Conservation (phyloP, 2,888 invertebrate species). For the Thelaira solivaga region DNA sequence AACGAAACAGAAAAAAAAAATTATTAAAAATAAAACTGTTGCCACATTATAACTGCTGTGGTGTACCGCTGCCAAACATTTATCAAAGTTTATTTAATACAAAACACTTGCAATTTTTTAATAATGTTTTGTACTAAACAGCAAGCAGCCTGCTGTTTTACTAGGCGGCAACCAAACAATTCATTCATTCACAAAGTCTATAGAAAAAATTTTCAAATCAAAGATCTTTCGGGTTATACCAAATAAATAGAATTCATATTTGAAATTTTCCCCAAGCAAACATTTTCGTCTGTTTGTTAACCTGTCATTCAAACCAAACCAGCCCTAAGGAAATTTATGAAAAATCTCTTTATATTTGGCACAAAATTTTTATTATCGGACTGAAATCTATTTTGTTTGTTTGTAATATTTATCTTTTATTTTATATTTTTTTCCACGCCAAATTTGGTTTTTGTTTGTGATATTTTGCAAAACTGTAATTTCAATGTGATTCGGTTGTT, state of each 20-base stretch:
- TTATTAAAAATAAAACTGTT: neutral
- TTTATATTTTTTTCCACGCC: neutral
- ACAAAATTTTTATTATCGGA: neutral
- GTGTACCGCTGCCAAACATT: slow-evolving; percentile 12
- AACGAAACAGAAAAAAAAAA: neutral
- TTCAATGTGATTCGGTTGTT: slow-evolving; percentile 2
- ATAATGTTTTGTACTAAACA: neutral
- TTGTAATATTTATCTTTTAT: slow-evolving; percentile 7
- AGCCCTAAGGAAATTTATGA: slow-evolving; percentile 37
- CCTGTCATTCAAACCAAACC: slow-evolving; percentile 51
- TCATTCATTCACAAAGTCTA: no score
- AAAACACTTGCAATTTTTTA: slow-evolving; percentile 41
- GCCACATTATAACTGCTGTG: slow-evolving; percentile 13
- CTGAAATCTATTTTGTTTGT: slow-evolving; percentile 15
- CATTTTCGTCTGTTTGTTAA: slow-evolving; percentile 46
- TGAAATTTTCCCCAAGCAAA: slow-evolving; percentile 23
- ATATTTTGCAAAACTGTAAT: neutral
- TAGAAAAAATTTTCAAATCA: no score
- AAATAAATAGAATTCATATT: neutral
- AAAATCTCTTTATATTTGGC: slow-evolving; percentile 34
- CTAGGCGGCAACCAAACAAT: neutral
- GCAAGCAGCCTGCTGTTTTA: slow-evolving; percentile 4
- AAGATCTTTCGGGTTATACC: slow-evolving; percentile 8
- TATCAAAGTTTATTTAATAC: slow-evolving; percentile 41
- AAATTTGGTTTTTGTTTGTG: neutral